phyloP scores from a whole-genome alignment of 2,113 vertebrate species.

The Mirza zaza region DNA sequence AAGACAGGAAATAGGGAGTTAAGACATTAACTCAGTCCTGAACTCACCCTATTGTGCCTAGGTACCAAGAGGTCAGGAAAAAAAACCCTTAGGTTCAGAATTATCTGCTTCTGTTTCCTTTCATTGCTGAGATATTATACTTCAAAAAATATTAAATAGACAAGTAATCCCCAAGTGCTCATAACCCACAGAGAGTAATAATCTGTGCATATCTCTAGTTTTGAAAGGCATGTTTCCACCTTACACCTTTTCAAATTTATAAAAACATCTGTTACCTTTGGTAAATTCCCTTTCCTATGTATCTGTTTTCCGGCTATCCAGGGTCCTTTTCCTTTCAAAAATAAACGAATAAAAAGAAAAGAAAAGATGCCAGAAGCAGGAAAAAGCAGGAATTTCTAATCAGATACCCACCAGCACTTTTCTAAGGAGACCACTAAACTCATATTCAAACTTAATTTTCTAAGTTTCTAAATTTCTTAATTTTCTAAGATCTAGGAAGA shows the following conservation, averaged over 20 bases:
- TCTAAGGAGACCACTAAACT: background rate
- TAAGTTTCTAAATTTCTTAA: background rate
- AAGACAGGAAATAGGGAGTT: constrained; percentile 66
- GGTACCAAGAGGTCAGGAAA: constrained; percentile 65
- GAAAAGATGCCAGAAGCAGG: background rate
- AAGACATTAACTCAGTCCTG: constrained; percentile 66
- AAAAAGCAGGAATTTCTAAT: constrained; percentile 2
- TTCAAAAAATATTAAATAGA: constrained; percentile 68
- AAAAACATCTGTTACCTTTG: constrained; percentile 71
- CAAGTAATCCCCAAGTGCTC: constrained; percentile 67
- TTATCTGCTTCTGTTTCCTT: constrained; percentile 74
- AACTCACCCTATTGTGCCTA: constrained; percentile 75
- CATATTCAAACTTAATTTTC: background rate
- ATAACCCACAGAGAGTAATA: background rate
- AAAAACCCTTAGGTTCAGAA: constrained; percentile 58
- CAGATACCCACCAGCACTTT: background rate
- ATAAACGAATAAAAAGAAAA: background rate
- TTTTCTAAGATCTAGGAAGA: background rate
- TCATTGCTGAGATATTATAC: constrained; percentile 68
- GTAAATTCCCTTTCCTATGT: background rate
- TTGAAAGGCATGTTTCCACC: constrained; percentile 69
- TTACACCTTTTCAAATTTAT: constrained; percentile 56
- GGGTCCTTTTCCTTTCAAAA: background rate
- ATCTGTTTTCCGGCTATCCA: background rate
- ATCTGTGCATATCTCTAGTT: constrained; percentile 44